Conservation (phyloP, 1,140 invertebrate genomes). For the Trachelipus rathkii region DNA sequence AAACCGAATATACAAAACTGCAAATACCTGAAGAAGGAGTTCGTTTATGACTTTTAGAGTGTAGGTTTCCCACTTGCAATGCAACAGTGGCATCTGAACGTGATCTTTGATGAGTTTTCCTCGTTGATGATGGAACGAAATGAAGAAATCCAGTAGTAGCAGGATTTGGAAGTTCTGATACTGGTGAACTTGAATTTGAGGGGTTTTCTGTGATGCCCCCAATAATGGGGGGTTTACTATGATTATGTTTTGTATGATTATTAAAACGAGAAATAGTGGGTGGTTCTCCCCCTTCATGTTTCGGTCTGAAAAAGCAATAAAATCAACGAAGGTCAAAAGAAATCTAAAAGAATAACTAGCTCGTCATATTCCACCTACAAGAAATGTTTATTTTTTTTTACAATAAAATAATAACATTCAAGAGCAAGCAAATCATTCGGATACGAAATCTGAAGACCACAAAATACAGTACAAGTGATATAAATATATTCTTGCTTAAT, state of each 20-base stretch:
- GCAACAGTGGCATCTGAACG: conserved; percentile 80
- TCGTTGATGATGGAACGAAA: conserved; percentile 44
- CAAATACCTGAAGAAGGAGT: conserved; percentile 46
- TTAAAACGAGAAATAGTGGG: neutral
- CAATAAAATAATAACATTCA: too few relatives aligned
- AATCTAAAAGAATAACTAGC: neutral
- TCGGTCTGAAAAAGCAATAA: neutral
- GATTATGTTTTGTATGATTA: neutral
- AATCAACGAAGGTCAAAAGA: neutral
- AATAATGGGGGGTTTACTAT: neutral
- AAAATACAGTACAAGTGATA: too few relatives aligned
- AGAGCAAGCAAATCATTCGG: too few relatives aligned
- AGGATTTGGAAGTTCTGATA: conserved; percentile 38
- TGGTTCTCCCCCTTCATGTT: neutral
- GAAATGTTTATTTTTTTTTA: too few relatives aligned
- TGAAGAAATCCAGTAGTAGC: conserved; percentile 25
- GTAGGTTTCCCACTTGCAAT: conserved; percentile 17
- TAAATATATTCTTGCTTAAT: too few relatives aligned
- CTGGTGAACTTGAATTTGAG: conserved; percentile 35
- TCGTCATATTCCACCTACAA: too few relatives aligned
- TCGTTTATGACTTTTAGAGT: conserved; percentile 42
- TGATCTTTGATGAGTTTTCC: conserved; percentile 77
- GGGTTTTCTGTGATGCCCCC: conserved; percentile 36
- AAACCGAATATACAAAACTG: neutral
- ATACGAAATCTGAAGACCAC: too few relatives aligned